Evolutionary conservation across 2,797 vertebrate species (phyloP).

Genomic region (Sus cebifrons): DNA sequence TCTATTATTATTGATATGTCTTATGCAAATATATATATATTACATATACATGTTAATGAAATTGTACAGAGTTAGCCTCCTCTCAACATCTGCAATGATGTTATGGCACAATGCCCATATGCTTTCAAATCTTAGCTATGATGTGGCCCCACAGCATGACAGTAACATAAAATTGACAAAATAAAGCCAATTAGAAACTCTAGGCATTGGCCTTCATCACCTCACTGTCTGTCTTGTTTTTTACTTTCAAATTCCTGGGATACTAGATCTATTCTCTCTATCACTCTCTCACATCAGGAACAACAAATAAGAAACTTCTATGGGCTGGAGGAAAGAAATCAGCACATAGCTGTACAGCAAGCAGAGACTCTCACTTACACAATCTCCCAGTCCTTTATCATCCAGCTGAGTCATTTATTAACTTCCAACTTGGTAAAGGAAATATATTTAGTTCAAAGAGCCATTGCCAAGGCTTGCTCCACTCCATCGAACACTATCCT

Average conservation of each 20-base stretch:
- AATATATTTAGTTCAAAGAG: neutral
- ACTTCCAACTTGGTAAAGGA: neutral
- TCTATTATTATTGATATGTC: neutral
- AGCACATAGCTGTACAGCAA: neutral
- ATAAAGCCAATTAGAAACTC: conserved; percentile 41
- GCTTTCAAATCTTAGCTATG: neutral
- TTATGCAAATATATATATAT: neutral
- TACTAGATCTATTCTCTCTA: neutral
- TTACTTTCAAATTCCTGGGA: neutral
- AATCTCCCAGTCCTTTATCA: neutral
- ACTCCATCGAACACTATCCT: neutral
- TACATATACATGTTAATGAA: neutral
- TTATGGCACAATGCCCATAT: neutral
- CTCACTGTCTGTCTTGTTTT: conserved; percentile 1
- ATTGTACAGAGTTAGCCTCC: neutral
- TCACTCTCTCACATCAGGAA: neutral
- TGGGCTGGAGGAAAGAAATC: neutral
- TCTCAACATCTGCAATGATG: neutral
- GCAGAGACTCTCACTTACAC: neutral
- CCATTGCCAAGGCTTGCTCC: neutral
- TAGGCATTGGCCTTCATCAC: neutral
- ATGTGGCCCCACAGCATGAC: neutral
- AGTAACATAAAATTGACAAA: neutral
- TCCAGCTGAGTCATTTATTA: neutral
- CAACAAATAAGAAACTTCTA: neutral